These are phyloP conservation scores for Atta cephalotes DNA, from an alignment of 1,140 invertebrate genomes.

Conservation along the genomic window DNA sequence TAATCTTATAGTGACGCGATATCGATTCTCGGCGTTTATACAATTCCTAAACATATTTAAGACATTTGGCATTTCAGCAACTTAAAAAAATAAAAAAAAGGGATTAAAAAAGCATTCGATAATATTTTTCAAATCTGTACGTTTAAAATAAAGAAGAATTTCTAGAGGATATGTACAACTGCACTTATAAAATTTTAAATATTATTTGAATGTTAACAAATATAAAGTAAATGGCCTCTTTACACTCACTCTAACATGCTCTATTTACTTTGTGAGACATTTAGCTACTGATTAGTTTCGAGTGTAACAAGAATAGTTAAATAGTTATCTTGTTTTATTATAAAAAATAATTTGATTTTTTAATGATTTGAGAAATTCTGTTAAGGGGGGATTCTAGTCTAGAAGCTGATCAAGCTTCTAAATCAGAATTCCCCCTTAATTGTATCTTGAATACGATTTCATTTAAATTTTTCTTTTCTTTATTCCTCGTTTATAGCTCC, in stretches of 20 bases:
- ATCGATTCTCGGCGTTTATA: not conserved
- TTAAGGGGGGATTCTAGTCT: too few species aligned
- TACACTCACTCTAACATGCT: not conserved
- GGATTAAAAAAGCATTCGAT: not conserved
- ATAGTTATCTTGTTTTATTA: not conserved
- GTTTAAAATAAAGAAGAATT: slow-evolving; percentile 45
- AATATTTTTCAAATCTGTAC: slow-evolving; percentile 36
- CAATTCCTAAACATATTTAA: not conserved
- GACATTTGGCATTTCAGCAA: not conserved
- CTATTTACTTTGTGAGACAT: not conserved
- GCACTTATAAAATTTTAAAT: slow-evolving; percentile 17
- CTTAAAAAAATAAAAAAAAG: not conserved
- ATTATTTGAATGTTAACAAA: not conserved
- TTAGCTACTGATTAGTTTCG: not conserved
- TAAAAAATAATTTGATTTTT: not conserved
- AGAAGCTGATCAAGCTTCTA: too few species aligned
- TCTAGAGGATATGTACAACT: slow-evolving; percentile 20
- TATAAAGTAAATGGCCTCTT: not conserved
- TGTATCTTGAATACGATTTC: not conserved
- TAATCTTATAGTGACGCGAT: not conserved
- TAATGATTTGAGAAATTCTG: not conserved
- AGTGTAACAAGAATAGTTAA: not conserved
- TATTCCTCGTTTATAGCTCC: not conserved
- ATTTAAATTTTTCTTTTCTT: not conserved
- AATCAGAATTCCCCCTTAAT: too few species aligned